These are phyloP conservation scores for Conus betulinus DNA, from an alignment of 1,140 invertebrate species.

Conservation along the genomic window DNA sequence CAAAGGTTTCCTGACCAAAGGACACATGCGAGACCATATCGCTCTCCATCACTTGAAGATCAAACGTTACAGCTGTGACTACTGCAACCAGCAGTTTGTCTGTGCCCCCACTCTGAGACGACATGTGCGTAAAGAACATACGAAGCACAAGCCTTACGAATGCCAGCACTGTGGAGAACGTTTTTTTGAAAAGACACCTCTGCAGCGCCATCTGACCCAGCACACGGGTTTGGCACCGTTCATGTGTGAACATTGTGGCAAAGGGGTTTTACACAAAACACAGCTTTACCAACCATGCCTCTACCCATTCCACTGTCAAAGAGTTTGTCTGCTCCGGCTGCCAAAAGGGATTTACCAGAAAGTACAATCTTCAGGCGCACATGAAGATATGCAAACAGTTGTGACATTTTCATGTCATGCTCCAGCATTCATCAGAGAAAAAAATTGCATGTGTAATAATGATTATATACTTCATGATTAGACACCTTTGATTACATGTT, in stretches of 20 bases:
- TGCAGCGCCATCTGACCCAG: slow-evolving; percentile 27
- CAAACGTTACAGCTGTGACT: slow-evolving; percentile 38
- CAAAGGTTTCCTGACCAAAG: slow-evolving; percentile 34
- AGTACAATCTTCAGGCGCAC: slow-evolving; percentile 33
- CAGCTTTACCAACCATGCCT: slow-evolving; percentile 32
- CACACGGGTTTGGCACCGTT: slow-evolving; percentile 32
- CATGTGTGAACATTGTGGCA: slow-evolving; percentile 36
- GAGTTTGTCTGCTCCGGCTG: slow-evolving; percentile 29
- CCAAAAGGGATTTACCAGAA: slow-evolving; percentile 32
- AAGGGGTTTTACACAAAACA: slow-evolving; percentile 33
- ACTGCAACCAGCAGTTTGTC: slow-evolving; percentile 32
- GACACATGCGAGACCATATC: slow-evolving; percentile 36
- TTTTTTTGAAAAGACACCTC: slow-evolving; percentile 35
- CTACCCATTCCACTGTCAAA: slow-evolving; percentile 21
- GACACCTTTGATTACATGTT: no score
- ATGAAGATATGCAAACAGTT: slow-evolving; percentile 28
- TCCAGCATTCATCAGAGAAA: no score
- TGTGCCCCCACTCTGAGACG: slow-evolving; percentile 29
- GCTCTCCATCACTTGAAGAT: slow-evolving; percentile 30
- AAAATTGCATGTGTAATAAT: no score
- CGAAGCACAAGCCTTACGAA: slow-evolving; percentile 33
- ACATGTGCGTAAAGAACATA: slow-evolving; percentile 34
- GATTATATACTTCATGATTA: no score
- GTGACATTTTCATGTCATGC: not conserved
- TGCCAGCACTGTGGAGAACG: slow-evolving; percentile 29